phyloP scores from a whole-genome alignment of 2,113 vertebrate genomes.

The Gymnobelideus leadbeateri region DNA sequence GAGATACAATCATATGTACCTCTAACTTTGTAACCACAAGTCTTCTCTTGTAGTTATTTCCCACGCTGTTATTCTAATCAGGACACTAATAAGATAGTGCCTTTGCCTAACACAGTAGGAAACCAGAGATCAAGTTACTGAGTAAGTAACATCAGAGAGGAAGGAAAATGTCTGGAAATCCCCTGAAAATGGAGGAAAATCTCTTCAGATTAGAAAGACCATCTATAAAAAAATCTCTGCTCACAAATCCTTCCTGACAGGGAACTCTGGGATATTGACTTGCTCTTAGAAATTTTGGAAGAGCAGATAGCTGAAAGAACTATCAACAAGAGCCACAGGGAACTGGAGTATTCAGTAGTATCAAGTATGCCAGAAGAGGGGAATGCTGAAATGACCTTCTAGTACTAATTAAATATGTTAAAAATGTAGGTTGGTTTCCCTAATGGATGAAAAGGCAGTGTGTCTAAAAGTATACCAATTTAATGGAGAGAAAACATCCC shows the following conservation, averaged over 20 bases:
- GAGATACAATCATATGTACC: not conserved
- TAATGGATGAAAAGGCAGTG: not conserved
- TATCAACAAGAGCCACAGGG: not conserved
- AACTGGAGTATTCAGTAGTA: too few species aligned
- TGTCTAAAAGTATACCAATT: too few species aligned
- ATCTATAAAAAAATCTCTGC: not conserved
- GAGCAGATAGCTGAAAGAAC: not conserved
- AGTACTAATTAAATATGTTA: not conserved
- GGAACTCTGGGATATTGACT: not conserved
- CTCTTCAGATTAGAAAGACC: not conserved
- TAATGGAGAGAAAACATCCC: too few species aligned
- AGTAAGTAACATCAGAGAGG: not conserved
- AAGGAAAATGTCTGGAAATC: not conserved
- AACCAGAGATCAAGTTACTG: not conserved
- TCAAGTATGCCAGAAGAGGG: not conserved
- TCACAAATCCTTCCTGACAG: not conserved
- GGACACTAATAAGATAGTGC: not conserved
- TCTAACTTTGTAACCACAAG: not conserved
- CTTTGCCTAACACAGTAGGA: not conserved
- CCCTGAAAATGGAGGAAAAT: not conserved
- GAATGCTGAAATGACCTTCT: not conserved
- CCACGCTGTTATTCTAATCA: not conserved
- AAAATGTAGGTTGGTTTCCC: not conserved
- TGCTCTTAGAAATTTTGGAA: not conserved
- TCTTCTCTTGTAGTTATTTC: not conserved